Base-by-base conservation (phyloP, 2,113 vertebrate genomes). In the Pionites leucogaster region DNA sequence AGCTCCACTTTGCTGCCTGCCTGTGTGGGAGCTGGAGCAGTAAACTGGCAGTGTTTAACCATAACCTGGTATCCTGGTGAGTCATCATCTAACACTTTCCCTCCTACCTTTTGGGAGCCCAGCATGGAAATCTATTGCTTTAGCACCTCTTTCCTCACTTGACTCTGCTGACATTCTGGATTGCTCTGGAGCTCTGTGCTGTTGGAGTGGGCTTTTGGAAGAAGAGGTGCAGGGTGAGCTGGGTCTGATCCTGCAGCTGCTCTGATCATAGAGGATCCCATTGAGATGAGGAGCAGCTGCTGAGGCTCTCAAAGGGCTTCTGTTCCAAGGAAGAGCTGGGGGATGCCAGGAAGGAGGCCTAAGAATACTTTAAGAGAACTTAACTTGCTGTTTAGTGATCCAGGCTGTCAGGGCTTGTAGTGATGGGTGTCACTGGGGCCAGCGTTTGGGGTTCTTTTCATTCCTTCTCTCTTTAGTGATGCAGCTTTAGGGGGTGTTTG, bases 221-320 rank as follows among this genome's bases (percentile, higher is more conserved):
- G 33, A 59, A 35, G 33, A 59, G 57, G 57, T 59, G 22, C 57
- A 59, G 57, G 22, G 70, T 13, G 83, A 91, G 63, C 49, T 3
- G 1, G 82, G 44, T n/a, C 80, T 75, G 83, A 62, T 88, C 80
- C 86, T 82, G 87, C 93, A 96, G 93, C 93, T 93, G 95, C 87
- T 93, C 71, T 20, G 31, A 33, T 69, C 41, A 88, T 84, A 74
- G 90, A 92, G 83, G 75, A 92, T 94, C 87, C 86, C 49, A 78
- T 68, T 88, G 92, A 92, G 72, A n/a, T 47, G 70, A 72, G 86
- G 79, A 96, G 93, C 95, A 94, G 95, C 93, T 96, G 95, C 82
- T n/a, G 70, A 65, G 50, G 20, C 59, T 88, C 74, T 91, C 87
- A 88, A 93, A 96, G 83, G 71, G 87, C 93, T 79, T 96, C 90